Base-by-base conservation (phyloP, 2,888 invertebrate species). In the Acrobasis repandana region DNA sequence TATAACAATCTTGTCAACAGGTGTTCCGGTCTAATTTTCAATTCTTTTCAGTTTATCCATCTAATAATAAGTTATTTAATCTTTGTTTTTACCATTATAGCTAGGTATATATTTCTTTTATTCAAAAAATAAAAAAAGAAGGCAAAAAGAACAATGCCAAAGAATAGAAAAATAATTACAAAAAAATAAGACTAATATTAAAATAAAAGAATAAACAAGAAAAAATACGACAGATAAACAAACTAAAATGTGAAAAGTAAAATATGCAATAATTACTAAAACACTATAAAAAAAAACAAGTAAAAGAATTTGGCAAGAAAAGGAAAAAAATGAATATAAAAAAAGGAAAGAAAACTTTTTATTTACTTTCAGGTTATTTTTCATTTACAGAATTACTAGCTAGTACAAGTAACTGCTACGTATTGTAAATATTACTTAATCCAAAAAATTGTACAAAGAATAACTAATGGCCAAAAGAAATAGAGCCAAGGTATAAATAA, bases 301-400 rank as follows among this genome's bases (percentile, higher is more conserved):
- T 34, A 62, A n/a, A 57, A 15, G 63, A 54, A 54, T 43, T 5
- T 59, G 62, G 60, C 47, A 60, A 8, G 3, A 47, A 47, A 61
- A 60, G 60, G 9, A 64, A 59, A 62, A 54, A 63, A 56, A 58
- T 46, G 63, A 54, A 46, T 58, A 57, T 56, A 36, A 59, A 9
- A 20, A 5, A 48, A 61, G 47, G n/a, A 56, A 56, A 10, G 46
- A 59, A 52, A 28, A 28, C 28, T 28, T 28, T 6, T 28, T 28
- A 5, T 6, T 28, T 28, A 8, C 28, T 28, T 28, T 28, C 28
- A 28, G 28, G 6, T 28, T 5, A 5, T 28, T 28, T 28, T 28
- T 28, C 2, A 28, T 2, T 28, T 28, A 5, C 2, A 28, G 8
- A 28, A 28, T 28, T 28, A 28, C 28, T 28, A 28, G 28, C 8